A percentile compares a stretch with the other conserved stretches of the same genome.
Evolutionary conservation across 2,113 vertebrate genomes (phyloP).

Genomic region (Nothocercus nigrocapillus): DNA sequence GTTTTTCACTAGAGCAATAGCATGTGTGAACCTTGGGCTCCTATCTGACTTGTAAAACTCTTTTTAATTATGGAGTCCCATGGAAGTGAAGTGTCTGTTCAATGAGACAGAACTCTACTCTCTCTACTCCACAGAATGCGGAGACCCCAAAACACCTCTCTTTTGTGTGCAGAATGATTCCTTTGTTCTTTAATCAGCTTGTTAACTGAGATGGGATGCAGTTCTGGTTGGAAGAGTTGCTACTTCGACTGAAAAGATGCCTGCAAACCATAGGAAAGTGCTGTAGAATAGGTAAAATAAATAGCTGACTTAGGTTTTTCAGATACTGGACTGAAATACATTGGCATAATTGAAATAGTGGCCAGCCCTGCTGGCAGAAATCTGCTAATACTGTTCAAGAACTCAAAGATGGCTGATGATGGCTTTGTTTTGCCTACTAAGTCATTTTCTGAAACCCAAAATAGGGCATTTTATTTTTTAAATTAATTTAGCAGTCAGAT

Average conservation of each 20-base stretch:
- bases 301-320: background rate
- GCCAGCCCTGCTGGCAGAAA: background rate
- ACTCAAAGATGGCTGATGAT: background rate
- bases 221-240: background rate
- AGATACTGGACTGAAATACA: background rate
- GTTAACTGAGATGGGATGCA: background rate
- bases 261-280: background rate
- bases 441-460: background rate
- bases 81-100: constrained; percentile 15
- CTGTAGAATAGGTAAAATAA: background rate
- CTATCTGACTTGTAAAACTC: background rate
- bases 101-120: background rate
- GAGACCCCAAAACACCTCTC: background rate
- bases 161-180: background rate
- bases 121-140: background rate
- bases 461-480: background rate
- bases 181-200: background rate
- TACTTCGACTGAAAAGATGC: background rate
- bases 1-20: background rate
- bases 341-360: background rate
- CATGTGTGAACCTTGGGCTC: background rate
- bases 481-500: background rate
- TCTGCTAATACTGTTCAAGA: background rate
- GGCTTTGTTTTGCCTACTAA: background rate
- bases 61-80: background rate